A percentile compares a stretch with the other conserved stretches of the same genome.
phyloP scores from a whole-genome alignment of 2,113 vertebrate species.

The Pollimyrus isidori region DNA sequence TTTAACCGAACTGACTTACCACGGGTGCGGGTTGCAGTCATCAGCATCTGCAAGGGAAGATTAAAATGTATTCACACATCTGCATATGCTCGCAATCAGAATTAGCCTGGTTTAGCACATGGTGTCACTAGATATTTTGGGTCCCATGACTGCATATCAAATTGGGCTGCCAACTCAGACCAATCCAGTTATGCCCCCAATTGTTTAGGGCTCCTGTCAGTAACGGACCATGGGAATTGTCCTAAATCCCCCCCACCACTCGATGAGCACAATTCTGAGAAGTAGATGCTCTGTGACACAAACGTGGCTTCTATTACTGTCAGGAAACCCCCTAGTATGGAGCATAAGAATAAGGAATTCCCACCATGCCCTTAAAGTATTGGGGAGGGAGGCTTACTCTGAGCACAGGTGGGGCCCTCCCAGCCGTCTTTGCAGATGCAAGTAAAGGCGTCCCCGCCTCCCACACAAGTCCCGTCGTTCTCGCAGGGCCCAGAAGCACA shows the following conservation, averaged over 20 bases:
- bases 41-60: slow-evolving; percentile 70
- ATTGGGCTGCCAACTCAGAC: neutral
- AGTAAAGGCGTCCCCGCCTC: slow-evolving; percentile 76
- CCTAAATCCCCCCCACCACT: neutral
- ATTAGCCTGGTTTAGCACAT: neutral
- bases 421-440: slow-evolving; percentile 95
- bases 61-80: neutral
- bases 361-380: neutral
- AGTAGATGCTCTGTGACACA: neutral
- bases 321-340: neutral
- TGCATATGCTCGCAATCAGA: neutral
- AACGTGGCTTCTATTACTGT: neutral
- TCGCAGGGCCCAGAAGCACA: slow-evolving; percentile 81
- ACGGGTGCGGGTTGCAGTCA: slow-evolving; percentile 89
- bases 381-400: slow-evolving; percentile 63
- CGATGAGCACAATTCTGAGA: neutral
- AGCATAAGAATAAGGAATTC: neutral
- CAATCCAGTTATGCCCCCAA: neutral
- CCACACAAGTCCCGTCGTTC: slow-evolving; percentile 90
- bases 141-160: neutral
- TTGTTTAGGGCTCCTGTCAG: neutral
- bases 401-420: slow-evolving; percentile 81
- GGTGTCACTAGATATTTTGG: neutral
- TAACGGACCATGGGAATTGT: neutral
- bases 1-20: slow-evolving; percentile 65